Percentiles rank a stretch among this genome's conserved stretches.
Conservation (phyloP, 1,140 invertebrate species). For the Habropoda laboriosa region DNA sequence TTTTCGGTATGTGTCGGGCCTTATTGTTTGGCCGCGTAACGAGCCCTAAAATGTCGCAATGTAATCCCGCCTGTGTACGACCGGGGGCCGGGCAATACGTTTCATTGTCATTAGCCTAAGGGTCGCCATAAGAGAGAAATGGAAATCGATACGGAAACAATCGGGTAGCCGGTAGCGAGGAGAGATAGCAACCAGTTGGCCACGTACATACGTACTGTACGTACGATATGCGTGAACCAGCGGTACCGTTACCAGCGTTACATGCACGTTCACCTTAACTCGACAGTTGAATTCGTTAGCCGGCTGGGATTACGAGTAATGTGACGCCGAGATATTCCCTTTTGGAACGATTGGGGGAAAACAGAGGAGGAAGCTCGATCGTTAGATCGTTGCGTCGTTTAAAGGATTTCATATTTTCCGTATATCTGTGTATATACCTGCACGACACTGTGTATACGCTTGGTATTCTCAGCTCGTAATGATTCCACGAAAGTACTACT, state of each 20-base stretch:
- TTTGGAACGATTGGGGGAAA: conserved; percentile 41
- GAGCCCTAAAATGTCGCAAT: conserved; percentile 47
- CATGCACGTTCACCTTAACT: conserved; percentile 53
- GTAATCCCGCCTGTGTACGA: conserved; percentile 8
- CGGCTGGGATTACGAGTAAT: conserved; percentile 53
- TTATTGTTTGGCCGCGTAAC: conserved; percentile 36
- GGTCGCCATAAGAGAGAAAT: conserved; percentile 52
- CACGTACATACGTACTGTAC: too few species aligned
- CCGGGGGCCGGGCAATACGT: conserved; percentile 10
- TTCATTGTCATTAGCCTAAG: conserved; percentile 55
- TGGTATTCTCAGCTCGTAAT: too few species aligned
- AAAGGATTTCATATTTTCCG: neutral
- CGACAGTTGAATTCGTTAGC: conserved; percentile 61
- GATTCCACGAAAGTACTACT: neutral
- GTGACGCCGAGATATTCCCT: conserved; percentile 50
- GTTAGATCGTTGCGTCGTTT: conserved; percentile 33
- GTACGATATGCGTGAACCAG: conserved; percentile 32
- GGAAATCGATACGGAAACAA: conserved; percentile 62
- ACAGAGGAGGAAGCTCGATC: conserved; percentile 25
- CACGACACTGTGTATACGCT: too few species aligned
- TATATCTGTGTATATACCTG: too few species aligned
- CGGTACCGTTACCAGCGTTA: conserved; percentile 60
- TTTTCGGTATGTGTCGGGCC: conserved; percentile 15
- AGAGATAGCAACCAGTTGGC: too few species aligned
- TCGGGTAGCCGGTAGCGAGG: conserved; percentile 43